A percentile compares a stretch with the other conserved stretches of the same genome.
These are phyloP conservation scores for Rhopalosiphum maidis DNA, from an alignment of 1,140 invertebrate species.

Conservation along the genomic window DNA sequence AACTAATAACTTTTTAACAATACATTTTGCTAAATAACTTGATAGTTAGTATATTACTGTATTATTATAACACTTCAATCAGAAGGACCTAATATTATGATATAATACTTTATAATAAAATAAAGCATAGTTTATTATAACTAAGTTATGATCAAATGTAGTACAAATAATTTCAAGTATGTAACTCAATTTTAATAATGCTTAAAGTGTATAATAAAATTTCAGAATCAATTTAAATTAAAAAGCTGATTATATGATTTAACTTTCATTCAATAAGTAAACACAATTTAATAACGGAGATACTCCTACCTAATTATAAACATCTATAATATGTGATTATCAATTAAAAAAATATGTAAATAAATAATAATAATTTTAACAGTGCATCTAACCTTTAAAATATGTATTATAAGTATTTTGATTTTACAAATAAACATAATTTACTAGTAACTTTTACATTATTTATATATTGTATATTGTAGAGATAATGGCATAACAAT, in stretches of 20 bases:
- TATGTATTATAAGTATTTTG: not conserved
- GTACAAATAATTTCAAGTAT: not conserved
- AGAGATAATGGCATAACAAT: not conserved
- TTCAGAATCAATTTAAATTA: not conserved
- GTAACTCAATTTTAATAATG: not conserved
- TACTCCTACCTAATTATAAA: not conserved
- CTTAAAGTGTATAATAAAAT: not conserved
- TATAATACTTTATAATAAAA: not conserved
- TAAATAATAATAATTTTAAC: not conserved
- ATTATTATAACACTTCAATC: not conserved
- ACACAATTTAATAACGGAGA: not conserved
- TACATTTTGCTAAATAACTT: not conserved
- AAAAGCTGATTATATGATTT: not conserved
- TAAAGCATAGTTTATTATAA: not conserved
- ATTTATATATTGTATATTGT: not conserved
- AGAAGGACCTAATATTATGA: not conserved
- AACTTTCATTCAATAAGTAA: not conserved
- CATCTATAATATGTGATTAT: not conserved
- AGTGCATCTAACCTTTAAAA: not conserved
- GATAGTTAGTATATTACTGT: not conserved
- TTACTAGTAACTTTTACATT: not conserved
- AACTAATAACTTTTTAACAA: conserved; percentile 48
- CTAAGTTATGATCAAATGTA: not conserved
- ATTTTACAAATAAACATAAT: not conserved
- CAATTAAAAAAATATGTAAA: not conserved